Evolutionary conservation across 1,140 invertebrate genomes (phyloP).

Genomic region (Tetraneura akinire): DNA sequence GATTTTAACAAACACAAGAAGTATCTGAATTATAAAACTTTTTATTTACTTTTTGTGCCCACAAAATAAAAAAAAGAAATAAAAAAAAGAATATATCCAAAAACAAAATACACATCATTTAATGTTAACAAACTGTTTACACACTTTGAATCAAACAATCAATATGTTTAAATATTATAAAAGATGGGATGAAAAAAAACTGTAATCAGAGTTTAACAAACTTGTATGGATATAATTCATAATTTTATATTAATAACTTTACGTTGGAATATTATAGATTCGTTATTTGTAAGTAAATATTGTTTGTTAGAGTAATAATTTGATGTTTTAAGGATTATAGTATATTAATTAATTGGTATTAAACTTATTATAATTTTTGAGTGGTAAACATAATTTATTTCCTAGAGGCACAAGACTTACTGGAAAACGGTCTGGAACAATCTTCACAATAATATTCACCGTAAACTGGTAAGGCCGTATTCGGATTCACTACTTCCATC

Average conservation of each 20-base stretch:
- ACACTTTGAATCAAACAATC: neutral
- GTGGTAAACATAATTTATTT: neutral
- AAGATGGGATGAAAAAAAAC: neutral
- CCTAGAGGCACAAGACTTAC: neutral
- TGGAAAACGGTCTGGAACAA: slow-evolving; percentile 32
- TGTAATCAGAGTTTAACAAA: neutral
- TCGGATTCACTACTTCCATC: neutral
- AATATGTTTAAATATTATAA: too few species aligned
- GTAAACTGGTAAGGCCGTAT: neutral
- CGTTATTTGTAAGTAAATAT: neutral
- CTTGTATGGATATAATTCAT: neutral
- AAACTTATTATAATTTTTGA: neutral
- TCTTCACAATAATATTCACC: slow-evolving; percentile 25
- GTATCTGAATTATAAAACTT: too few species aligned
- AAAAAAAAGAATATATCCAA: too few species aligned
- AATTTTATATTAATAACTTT: neutral
- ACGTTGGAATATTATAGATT: neutral
- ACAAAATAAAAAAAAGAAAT: too few species aligned
- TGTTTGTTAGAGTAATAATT: neutral
- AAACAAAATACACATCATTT: neutral
- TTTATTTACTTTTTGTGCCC: too few species aligned
- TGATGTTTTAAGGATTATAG: neutral
- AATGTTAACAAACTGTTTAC: neutral
- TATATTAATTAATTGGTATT: neutral
- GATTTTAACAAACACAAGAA: too few species aligned